Conservation (phyloP, 2,113 vertebrate genomes). For the Phyllostomus hastatus region DNA sequence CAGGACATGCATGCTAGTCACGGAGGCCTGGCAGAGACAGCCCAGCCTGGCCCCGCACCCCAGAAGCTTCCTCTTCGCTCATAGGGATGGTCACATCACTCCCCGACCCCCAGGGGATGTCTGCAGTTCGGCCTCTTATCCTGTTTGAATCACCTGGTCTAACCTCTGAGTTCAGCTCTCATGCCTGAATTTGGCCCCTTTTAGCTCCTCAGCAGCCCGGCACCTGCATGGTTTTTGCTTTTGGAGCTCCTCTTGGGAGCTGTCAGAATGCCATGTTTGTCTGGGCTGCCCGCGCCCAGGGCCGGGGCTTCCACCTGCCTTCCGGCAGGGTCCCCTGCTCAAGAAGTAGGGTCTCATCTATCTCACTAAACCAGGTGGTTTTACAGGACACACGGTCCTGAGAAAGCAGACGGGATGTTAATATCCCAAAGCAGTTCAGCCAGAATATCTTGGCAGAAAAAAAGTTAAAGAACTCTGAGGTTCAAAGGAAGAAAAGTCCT, state of each 20-base stretch:
- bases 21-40: background rate
- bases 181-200: background rate
- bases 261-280: background rate
- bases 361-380: background rate
- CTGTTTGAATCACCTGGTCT: background rate
- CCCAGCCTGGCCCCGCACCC: background rate
- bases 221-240: background rate
- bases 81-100: accelerated
- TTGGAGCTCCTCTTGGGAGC: accelerated
- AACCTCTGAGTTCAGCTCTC: background rate
- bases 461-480: background rate
- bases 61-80: too few species aligned
- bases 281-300: background rate
- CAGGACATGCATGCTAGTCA: accelerated
- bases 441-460: background rate
- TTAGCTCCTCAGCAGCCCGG: background rate
- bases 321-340: background rate
- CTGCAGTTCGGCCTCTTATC: background rate
- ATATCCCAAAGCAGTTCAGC: background rate
- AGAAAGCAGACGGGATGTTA: background rate
- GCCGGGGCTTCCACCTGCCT: background rate
- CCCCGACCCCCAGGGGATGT: background rate
- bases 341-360: background rate
- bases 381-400: background rate
- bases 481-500: background rate